These are phyloP conservation scores for Cygnus buccinator DNA, from an alignment of 2,113 vertebrate species.

Conservation along the genomic window DNA sequence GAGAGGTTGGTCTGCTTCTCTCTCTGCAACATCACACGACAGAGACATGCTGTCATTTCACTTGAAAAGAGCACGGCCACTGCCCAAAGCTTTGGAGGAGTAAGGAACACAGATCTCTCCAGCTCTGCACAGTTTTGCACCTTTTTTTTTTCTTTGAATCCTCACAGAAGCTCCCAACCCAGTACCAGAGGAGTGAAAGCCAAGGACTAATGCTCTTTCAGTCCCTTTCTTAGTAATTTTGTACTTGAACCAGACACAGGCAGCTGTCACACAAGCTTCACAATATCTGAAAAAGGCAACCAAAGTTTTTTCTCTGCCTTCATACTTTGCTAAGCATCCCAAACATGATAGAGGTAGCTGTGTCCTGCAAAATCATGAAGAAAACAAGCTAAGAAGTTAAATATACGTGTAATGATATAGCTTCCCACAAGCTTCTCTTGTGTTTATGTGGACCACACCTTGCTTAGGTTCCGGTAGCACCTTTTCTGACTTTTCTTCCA, in stretches of 20 bases:
- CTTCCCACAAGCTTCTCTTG: background rate
- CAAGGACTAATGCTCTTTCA: background rate
- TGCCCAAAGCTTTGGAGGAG: background rate
- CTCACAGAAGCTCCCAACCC: background rate
- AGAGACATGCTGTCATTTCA: background rate
- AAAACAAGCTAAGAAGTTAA: background rate
- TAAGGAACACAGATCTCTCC: background rate
- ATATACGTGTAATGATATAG: background rate
- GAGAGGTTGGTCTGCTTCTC: background rate
- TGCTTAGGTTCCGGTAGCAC: background rate
- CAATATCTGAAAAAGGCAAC: fast-evolving
- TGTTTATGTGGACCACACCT: background rate
- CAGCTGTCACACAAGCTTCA: background rate
- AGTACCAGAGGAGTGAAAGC: background rate
- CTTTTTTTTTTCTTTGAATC: background rate
- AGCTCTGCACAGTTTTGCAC: background rate
- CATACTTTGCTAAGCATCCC: background rate
- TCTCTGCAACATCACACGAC: background rate
- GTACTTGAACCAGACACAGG: background rate
- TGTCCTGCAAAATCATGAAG: background rate
- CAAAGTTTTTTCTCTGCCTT: background rate
- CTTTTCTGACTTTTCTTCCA: background rate
- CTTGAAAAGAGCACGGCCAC: background rate
- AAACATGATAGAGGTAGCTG: background rate
- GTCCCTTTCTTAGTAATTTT: background rate